Percentiles rank a stretch among this genome's conserved stretches.
These are phyloP conservation scores for Periparus ater DNA, from an alignment of 2,797 vertebrate species.

Conservation along the genomic window DNA sequence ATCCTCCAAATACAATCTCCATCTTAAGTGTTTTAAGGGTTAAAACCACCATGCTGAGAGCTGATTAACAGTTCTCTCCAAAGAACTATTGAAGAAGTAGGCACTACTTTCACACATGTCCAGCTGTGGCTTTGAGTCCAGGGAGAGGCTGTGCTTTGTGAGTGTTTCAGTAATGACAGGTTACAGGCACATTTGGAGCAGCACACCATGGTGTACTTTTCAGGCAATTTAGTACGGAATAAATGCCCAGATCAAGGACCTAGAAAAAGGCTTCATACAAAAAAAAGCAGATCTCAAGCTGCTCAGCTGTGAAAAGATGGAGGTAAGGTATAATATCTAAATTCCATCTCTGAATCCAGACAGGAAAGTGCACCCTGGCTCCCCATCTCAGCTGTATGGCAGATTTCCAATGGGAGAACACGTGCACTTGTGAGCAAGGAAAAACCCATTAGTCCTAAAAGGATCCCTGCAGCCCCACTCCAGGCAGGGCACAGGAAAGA, in stretches of 20 bases:
- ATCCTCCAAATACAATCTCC: not conserved
- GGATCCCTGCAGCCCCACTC: not conserved
- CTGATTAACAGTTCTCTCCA: not conserved
- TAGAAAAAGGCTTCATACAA: not conserved
- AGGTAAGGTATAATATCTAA: not conserved
- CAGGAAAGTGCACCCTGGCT: not conserved
- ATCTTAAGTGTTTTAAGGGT: not conserved
- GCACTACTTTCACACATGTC: not conserved
- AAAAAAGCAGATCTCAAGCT: not conserved
- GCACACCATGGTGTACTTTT: not conserved
- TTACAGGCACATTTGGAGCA: not conserved
- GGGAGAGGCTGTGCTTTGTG: not conserved
- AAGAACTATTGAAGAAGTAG: not conserved
- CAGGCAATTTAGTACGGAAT: not conserved
- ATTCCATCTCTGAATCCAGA: not conserved
- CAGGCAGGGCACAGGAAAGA: not conserved
- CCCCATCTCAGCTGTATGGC: not conserved
- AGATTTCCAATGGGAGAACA: not conserved
- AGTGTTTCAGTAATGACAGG: not conserved
- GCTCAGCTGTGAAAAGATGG: not conserved
- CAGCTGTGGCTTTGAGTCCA: not conserved
- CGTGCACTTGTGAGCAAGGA: accelerated
- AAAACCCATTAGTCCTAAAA: not conserved
- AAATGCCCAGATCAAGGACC: not conserved
- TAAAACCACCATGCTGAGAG: not conserved